Evolutionary conservation across 2,888 invertebrate species (phyloP), one percentile per base, ranked within the genome.

Genomic region (Chironomus tentans): DNA sequence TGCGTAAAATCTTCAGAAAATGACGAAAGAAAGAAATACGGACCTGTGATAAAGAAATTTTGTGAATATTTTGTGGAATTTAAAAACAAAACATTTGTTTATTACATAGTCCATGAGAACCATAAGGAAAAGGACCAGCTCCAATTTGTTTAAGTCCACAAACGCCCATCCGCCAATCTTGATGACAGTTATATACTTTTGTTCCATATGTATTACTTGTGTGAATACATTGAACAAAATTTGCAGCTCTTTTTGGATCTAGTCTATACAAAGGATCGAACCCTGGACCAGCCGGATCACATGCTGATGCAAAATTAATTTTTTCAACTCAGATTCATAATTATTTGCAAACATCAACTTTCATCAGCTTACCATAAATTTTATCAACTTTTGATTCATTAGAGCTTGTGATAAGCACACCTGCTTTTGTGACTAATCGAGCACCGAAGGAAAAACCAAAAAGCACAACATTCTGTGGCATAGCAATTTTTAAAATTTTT

Each of bases 401-500:
- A 1, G 10, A 24, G 2, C 15, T 48, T 21, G 47, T 68, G 6
- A 76, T 28, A 0, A 7, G 6, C 4, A 28, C 7, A 18, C 76
- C 76, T 24, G 56, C 38, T 3, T 69, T 50, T 10, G 69, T 56
- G 7, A 68, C 48, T 3, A 76, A 18, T 21, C 69, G 22, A 2
- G 69, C 22, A 6, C 76, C 76, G 47, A 56, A 76, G 18, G 56
- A 56, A 21, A 76, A 76, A 4, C 69, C 76, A 38, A 56, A 68
- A 13, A 78, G 21, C 21, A 13, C 21, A 7, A 6, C 28, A 4
- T 15, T 72, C 13, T 18, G 12, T 28, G n/a, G 12, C 2, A 5
- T 13, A 15, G 28, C 3, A 62, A 80, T 70, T 75, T 78, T 77
- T 18, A 73, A 65, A 4, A 80, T 69, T 24, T 80, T 79, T n/a